phyloP scores from a whole-genome alignment of 1,140 invertebrate species.

The Chironomus tepperi region DNA sequence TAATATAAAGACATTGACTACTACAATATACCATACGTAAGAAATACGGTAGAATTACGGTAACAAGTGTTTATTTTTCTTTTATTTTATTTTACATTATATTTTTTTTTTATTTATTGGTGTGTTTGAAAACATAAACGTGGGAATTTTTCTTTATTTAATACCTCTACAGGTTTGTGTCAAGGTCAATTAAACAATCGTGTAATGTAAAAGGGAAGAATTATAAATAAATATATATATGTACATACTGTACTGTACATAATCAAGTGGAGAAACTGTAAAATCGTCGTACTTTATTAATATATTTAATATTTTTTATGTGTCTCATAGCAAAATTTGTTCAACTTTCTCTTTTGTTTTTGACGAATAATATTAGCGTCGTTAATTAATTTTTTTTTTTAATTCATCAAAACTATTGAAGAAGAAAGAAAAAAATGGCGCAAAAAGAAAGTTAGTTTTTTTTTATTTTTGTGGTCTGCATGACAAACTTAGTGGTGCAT shows the following conservation, averaged over 20 bases:
- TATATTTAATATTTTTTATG: neutral
- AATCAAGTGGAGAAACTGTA: neutral
- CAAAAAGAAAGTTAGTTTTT: neutral
- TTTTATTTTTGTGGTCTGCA: neutral
- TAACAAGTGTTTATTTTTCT: conserved; percentile 9
- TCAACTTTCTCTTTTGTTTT: conserved; percentile 14
- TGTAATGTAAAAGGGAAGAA: neutral
- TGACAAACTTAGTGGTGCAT: conserved; percentile 12
- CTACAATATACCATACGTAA: no score
- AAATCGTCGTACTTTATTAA: conserved; percentile 2
- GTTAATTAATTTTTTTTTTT: conserved; percentile 15
- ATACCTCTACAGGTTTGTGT: conserved; percentile 5
- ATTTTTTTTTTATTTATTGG: conserved; percentile 3
- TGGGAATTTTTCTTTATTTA: neutral
- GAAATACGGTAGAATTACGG: neutral
- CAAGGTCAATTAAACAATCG: conserved; percentile 6
- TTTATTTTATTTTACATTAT: neutral
- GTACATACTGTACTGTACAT: neutral
- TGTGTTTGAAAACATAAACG: conserved; percentile 13
- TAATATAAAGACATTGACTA: no score
- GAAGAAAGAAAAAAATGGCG: neutral
- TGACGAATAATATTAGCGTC: conserved; percentile 12
- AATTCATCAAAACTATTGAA: conserved; percentile 14
- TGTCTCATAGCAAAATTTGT: conserved; percentile 8
- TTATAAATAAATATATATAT: neutral